Percentiles rank a stretch among this genome's conserved stretches.
phyloP scores from a whole-genome alignment of 2,113 vertebrate species.

The Leptocoma aspasia region DNA sequence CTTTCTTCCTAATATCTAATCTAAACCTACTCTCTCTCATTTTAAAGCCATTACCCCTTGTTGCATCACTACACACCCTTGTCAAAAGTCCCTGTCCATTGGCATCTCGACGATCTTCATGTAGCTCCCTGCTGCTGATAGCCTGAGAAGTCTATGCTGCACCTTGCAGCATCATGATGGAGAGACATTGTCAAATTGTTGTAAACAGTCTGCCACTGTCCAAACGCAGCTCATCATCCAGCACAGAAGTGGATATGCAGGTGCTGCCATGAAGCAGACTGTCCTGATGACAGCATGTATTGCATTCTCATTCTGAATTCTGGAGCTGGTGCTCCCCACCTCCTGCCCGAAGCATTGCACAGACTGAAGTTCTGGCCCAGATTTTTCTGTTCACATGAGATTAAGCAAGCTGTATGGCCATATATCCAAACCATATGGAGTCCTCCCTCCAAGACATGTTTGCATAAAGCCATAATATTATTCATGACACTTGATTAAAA shows the following conservation, averaged over 20 bases:
- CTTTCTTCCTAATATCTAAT: background rate
- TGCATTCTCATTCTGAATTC: background rate
- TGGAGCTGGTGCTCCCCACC: background rate
- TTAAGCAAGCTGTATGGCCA: background rate
- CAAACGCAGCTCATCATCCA: background rate
- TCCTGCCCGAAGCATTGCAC: background rate
- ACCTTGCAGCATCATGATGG: background rate
- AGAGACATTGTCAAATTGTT: background rate
- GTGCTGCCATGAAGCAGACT: background rate
- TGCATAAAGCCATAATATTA: background rate
- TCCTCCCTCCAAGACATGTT: background rate
- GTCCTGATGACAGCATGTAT: background rate
- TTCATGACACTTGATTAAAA: background rate
- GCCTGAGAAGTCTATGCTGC: background rate
- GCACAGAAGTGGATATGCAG: background rate
- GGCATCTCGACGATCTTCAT: background rate
- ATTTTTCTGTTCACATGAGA: background rate
- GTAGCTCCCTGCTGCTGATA: background rate
- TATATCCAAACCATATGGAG: background rate
- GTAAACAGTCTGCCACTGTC: background rate
- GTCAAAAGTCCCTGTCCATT: background rate
- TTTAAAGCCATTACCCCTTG: background rate
- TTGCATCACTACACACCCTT: background rate
- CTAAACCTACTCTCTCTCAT: background rate
- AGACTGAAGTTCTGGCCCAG: background rate